Evolutionary conservation across 1,140 invertebrate species (phyloP), one percentile per base, ranked within the genome.

Genomic region (Theocolax elegans): DNA sequence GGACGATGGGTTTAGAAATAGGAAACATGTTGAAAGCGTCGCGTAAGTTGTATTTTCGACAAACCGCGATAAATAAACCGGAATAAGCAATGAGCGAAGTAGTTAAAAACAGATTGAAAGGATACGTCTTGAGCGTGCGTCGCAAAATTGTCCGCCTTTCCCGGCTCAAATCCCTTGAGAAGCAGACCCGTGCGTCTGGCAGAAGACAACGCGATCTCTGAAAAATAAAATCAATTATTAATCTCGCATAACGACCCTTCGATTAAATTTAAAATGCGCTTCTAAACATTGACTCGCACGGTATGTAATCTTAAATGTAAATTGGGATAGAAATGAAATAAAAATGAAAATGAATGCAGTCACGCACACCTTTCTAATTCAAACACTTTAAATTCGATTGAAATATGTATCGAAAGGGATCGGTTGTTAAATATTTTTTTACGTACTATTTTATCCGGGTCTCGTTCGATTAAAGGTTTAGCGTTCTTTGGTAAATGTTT

Each of bases 111-210:
- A 12, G 12, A 42, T 59, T 23, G 62, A 82, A 83, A 84, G 83
- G 83, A 85, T 85, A 85, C 82, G 79, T 83, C 73, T 78, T 84
- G 0, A 85, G 67, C 8, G 74, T 72, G 6, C 65, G 66, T 4
- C n/a, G 59, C 3, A 76, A 21, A 15, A 66, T 25, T n/a, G 67
- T 71, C 17, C 59, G 67, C 21, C 64, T 74, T 0, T 65, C 67
- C 0, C 56, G 65, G 2, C 64, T 70, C 31, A 83, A 75, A 49
- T 78, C 75, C 0, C 38, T 44, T 0, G 71, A 69, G 0, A 83
- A 13, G 58, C 42, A 58, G 0, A 79, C 74, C 7, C 71, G 71
- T 17, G 73, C 66, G 10, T 77, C 63, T 0, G 60, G 60, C 7
- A 85, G 75, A 10, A 80, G 35, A 9, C 73, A 77, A 10, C 73